Conservation (phyloP, 2,888 invertebrate species). For the Cremastinae sp. region DNA sequence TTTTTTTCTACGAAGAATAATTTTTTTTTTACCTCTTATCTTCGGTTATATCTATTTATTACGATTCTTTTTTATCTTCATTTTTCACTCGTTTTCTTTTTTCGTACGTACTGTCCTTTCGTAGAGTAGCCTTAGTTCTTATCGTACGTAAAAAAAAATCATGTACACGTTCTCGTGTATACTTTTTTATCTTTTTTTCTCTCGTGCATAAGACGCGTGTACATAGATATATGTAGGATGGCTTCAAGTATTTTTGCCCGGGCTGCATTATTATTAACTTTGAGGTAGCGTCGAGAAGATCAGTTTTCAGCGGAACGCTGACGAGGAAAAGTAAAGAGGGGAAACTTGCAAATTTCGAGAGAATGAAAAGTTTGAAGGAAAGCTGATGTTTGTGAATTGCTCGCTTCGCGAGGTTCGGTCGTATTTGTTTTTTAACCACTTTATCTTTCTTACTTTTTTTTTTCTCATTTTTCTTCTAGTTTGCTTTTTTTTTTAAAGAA, state of each 20-base stretch:
- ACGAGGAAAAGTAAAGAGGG: background rate
- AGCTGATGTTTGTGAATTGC: no score
- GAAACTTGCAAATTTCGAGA: no score
- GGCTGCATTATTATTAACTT: conserved; percentile 48
- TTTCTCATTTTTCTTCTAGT: no score
- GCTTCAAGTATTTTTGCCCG: conserved; percentile 57
- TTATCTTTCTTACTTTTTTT: no score
- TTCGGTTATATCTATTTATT: conserved; percentile 61
- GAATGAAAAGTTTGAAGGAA: no score
- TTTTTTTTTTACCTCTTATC: no score
- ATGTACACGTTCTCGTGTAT: conserved; percentile 22
- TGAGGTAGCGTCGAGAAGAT: conserved; percentile 20
- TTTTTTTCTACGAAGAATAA: no score
- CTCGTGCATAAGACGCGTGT: conserved; percentile 16
- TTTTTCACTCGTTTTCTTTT: conserved; percentile 66
- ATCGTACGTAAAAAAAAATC: conserved; percentile 41
- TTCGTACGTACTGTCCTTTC: conserved; percentile 66
- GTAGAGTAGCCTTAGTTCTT: conserved; percentile 64
- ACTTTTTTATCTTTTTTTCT: conserved; percentile 42
- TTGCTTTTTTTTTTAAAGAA: no score
- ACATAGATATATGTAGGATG: conserved; percentile 46
- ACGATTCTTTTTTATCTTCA: conserved; percentile 66
- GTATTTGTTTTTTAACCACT: no score
- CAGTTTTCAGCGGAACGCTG: background rate
- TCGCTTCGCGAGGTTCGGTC: no score